Evolutionary conservation across 2,888 invertebrate genomes (phyloP), one percentile per base, ranked within the genome.

Genomic region (Acanthosepion esculentum): DNA sequence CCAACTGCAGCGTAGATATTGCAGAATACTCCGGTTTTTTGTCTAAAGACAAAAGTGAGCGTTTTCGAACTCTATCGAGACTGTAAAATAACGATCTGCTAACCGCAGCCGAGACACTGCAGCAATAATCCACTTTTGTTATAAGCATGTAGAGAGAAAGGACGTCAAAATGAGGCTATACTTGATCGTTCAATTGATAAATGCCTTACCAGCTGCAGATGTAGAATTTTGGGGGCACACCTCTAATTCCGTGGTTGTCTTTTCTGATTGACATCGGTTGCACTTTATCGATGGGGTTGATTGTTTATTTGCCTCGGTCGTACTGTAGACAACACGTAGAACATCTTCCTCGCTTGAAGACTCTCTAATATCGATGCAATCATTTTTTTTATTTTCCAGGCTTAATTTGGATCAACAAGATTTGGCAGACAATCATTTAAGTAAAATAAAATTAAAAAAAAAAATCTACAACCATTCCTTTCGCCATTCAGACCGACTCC

Each of bases 371-470:
- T 18, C n/a, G 78, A 78, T 33, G 78, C 33, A 78, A 78, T 78
- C 78, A 78, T 33, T 3, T 33, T 78, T 78, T 78, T 78, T n/a
- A 78, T 78, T 78, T 78, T n/a, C n/a, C 78, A 15, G 78, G n/a
- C n/a, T 78, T 78, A 78, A 78, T 78, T 78, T 78, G 78, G 78
- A 78, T 78, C 78, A 78, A 78, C 78, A 33, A 78, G n/a, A 78
- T 18, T 78, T 78, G n/a, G 78, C 78, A n/a, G 4, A 78, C 78
- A 12, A n/a, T 78, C 78, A 78, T 78, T 78, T 78, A 33, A n/a
- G 78, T n/a, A n/a, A 15, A 78, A 15, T 33, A 15, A 33, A 78
- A 29, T 29, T 29, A 78, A 78, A 78, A 26, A n/a, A 12, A 78
- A 78, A 0, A n/a, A 78, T n/a, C 15, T n/a, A 12, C 3, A 59